Base-by-base conservation (phyloP, 2,888 invertebrate genomes). In the Fabriciana adippe region DNA sequence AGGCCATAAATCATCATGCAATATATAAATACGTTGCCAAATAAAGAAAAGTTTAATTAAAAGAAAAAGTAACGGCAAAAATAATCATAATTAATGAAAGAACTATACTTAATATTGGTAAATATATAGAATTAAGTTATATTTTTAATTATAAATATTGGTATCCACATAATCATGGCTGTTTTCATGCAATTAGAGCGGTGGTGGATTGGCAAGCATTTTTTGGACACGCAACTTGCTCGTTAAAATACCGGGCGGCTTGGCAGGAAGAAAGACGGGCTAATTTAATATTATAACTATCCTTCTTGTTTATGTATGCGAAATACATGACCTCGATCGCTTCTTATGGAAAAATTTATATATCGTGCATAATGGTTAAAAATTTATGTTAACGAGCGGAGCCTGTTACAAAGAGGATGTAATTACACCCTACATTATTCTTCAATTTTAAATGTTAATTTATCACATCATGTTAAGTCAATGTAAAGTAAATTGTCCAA, bases 201-300 rank as follows among this genome's bases (percentile, higher is more conserved):
- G 72, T 79, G 80, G 74, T 76, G 75, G 73, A 76, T 74, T 78
- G 78, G 76, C 77, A 74, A 78, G 75, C 74, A 78, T 81, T 85
- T 88, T 87, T 81, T 77, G 75, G 75, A 77, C 81, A 75, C 75
- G 80, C 81, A 78, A 80, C 77, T 71, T 71, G 81, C 89, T 91
- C 86, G 87, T 91, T 90, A 91, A 91, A 89, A 90, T 89, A 82
- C 86, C 89, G 73, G 76, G 76, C 81, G 78, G 79, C 77, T 69
- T 76, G 79, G 76, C 77, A 75, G 85, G 80, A 83, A 79, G 81
- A 86, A 81, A 84, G 84, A 84, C 80, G 80, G 82, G 82, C 82
- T 85, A 84, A 85, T 88, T 85, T 85, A 82, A 85, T 84, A 85
- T 84, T 85, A 81, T 80, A 83, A 85, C 79, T 83, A 87, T 85